Conservation (phyloP, 1,140 invertebrate species). For the Brachionus paranguensis region DNA sequence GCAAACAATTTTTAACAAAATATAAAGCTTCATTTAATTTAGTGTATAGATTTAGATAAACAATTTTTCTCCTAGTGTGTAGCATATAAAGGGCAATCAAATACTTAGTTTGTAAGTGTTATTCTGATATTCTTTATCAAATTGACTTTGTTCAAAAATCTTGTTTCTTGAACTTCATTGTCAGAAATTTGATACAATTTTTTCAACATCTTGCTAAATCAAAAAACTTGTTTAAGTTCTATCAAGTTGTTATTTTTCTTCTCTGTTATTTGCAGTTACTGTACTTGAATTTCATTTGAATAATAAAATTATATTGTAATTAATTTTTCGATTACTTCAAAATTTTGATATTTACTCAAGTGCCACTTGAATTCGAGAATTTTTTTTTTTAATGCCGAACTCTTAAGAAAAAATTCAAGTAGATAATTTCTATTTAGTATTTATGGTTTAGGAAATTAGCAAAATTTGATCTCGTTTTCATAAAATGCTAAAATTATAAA, state of each 20-base stretch:
- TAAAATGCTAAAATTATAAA: neutral
- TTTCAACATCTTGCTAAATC: too few relatives aligned
- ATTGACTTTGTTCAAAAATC: neutral
- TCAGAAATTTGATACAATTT: neutral
- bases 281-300: neutral
- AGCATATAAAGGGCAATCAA: neutral
- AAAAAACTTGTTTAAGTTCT: too few relatives aligned
- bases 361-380: neutral
- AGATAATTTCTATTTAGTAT: neutral
- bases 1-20: too few relatives aligned
- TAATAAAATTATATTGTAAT: neutral
- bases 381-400: neutral
- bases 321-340: neutral
- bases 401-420: neutral
- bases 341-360: neutral
- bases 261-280: neutral
- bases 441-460: neutral
- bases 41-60: neutral
- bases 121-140: neutral
- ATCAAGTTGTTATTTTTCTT: neutral
- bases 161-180: neutral
- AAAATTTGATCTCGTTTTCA: neutral
- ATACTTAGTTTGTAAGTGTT: neutral
- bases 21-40: too few relatives aligned
- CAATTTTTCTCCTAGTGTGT: neutral